These are phyloP conservation scores for Cichlasoma orientale DNA, from an alignment of 2,797 vertebrate species.

Conservation along the genomic window DNA sequence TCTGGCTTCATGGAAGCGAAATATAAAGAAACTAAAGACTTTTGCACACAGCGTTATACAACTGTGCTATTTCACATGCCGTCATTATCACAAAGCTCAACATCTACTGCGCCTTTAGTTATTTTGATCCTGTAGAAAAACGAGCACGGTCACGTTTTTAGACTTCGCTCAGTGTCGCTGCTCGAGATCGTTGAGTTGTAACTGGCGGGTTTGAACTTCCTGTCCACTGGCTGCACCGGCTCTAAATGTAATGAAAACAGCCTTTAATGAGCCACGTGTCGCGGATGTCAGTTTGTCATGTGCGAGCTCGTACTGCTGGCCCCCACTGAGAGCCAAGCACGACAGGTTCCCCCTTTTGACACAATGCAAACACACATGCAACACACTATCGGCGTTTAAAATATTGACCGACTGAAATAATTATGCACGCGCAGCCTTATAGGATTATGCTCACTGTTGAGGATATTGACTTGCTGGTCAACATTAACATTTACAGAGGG, in stretches of 20 bases:
- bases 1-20: accelerated
- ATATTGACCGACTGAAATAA: conserved; percentile 11
- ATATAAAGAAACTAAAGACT: background rate
- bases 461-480: conserved; percentile 18
- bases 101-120: background rate
- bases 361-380: background rate
- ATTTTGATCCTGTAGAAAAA: background rate
- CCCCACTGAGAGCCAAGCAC: background rate
- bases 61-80: background rate
- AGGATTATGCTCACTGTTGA: background rate
- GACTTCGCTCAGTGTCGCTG: background rate
- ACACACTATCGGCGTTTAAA: background rate
- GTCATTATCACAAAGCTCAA: background rate
- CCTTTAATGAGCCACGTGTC: background rate
- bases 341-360: background rate
- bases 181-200: background rate
- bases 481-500: conserved; percentile 23
- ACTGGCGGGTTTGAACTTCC: background rate
- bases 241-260: background rate
- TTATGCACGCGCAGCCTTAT: conserved; percentile 1
- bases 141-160: background rate
- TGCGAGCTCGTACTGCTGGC: background rate
- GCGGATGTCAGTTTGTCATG: background rate
- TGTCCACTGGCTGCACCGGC: background rate
- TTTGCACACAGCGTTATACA: background rate